Base-by-base conservation (phyloP, 2,113 vertebrate species). In the Lycocorax pyrrhopterus region DNA sequence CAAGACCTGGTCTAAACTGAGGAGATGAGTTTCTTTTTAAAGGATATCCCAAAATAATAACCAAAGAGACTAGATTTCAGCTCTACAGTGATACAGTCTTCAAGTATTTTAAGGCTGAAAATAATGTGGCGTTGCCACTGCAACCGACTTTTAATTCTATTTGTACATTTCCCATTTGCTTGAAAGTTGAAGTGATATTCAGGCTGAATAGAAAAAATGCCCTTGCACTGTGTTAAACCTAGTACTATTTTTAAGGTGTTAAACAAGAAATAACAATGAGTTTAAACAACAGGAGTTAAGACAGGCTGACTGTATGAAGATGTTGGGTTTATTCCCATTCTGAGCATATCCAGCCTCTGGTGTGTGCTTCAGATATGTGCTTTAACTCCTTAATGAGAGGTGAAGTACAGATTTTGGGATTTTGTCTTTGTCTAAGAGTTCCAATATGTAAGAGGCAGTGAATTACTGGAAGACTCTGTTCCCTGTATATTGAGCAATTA, bases 101-200 rank as follows among this genome's bases (percentile, higher is more conserved):
- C 12, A 69, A 47, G 43, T 92, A 73, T 91, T 94, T 93, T 91
- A 68, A 74, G 37, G 43, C 46, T 85, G 63, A 91, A 92, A 94
- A 90, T 67, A 84, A 84, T 25, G 39, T 87, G 59, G 44, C 8
- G 8, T 79, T 85, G 72, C 46, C 33, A 58, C n/a, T 67, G 55
- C 63, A 93, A 32, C 46, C 58, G 83, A 33, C n/a, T 93, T 88
- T 47, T 87, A 91, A 46, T 84, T 79, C 43, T 71, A 19, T 89
- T 82, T 79, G 53, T 90, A 58, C 39, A 32, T 74, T 64, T 88
- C 51, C n/a, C 55, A 33, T 88, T 88, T 69, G 46, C 75, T 83
- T 73, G 59, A 75, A 79, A 90, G 64, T 37, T 23, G 23, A 95
- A 80, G 52, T 37, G 39, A 39, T 89, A 32, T 56, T 76, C 66